Percentiles rank a stretch among this genome's conserved stretches.
phyloP scores from a whole-genome alignment of 1,140 invertebrate genomes.

The Cydia strobilella region DNA sequence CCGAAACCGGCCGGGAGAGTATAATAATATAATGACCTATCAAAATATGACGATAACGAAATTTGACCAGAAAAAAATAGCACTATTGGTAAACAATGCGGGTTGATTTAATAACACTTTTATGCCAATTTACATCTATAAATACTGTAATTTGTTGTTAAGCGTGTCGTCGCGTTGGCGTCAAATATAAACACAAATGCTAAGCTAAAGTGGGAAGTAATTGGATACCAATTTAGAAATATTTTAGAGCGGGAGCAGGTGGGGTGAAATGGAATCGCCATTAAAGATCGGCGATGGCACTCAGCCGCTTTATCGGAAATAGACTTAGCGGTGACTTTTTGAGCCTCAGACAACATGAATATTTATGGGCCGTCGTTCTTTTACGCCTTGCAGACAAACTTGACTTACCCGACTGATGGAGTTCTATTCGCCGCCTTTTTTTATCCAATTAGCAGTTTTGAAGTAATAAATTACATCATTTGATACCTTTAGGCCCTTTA shows the following conservation, averaged over 20 bases:
- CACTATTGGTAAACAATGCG: too few relatives aligned
- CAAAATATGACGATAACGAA: too few relatives aligned
- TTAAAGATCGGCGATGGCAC: slow-evolving; percentile 60
- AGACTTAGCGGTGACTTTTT: slow-evolving; percentile 74
- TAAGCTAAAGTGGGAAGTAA: neutral
- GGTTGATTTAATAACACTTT: too few relatives aligned
- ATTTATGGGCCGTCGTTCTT: slow-evolving; percentile 69
- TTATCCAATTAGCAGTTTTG: slow-evolving; percentile 37
- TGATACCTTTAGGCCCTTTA: slow-evolving; percentile 24
- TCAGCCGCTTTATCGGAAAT: slow-evolving; percentile 72
- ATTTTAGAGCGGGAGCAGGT: slow-evolving; percentile 50
- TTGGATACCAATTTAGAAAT: slow-evolving; percentile 50
- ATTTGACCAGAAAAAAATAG: too few relatives aligned
- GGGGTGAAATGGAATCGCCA: slow-evolving; percentile 63
- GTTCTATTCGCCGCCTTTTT: slow-evolving; percentile 30
- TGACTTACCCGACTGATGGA: slow-evolving; percentile 41
- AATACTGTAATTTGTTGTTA: too few relatives aligned
- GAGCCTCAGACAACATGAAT: slow-evolving; percentile 71
- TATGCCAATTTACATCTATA: too few relatives aligned
- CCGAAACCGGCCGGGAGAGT: too few relatives aligned
- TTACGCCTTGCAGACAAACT: slow-evolving; percentile 53
- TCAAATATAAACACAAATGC: neutral
- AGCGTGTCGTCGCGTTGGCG: too few relatives aligned
- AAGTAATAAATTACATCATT: slow-evolving; percentile 37
- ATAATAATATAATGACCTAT: too few relatives aligned